phyloP scores from a whole-genome alignment of 2,797 vertebrate species.

The Pterois miles region DNA sequence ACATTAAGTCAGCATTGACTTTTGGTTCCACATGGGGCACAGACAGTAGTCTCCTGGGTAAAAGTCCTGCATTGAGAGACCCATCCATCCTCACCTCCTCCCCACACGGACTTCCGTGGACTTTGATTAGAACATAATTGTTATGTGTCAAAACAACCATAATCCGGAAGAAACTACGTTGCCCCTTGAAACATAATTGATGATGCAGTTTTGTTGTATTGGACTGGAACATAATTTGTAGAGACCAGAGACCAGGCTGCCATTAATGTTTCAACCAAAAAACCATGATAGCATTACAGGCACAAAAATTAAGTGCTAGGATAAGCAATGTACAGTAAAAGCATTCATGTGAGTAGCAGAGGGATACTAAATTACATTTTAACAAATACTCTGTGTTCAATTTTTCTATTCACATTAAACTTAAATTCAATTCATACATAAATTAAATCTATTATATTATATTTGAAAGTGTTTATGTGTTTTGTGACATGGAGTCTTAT shows the following conservation, averaged over 20 bases:
- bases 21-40: background rate
- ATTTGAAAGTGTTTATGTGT: background rate
- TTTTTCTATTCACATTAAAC: background rate
- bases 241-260: too few species aligned
- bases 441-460: background rate
- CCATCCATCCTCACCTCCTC: background rate
- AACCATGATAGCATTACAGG: background rate
- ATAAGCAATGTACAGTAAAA: background rate
- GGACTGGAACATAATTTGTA: too few species aligned
- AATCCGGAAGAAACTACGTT: too few species aligned
- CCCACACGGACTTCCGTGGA: rapidly evolving
- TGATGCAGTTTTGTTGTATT: background rate
- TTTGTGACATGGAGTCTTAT: background rate
- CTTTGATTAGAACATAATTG: background rate
- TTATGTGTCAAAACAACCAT: background rate
- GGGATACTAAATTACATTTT: background rate
- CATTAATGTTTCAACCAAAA: background rate
- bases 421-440: background rate
- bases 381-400: background rate
- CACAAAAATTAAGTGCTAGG: background rate
- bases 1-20: background rate
- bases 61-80: background rate
- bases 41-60: background rate
- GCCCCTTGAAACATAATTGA: background rate
- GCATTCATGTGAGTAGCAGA: background rate